phyloP scores from a whole-genome alignment of 2,113 vertebrate species.

The Baryphthengus martii region DNA sequence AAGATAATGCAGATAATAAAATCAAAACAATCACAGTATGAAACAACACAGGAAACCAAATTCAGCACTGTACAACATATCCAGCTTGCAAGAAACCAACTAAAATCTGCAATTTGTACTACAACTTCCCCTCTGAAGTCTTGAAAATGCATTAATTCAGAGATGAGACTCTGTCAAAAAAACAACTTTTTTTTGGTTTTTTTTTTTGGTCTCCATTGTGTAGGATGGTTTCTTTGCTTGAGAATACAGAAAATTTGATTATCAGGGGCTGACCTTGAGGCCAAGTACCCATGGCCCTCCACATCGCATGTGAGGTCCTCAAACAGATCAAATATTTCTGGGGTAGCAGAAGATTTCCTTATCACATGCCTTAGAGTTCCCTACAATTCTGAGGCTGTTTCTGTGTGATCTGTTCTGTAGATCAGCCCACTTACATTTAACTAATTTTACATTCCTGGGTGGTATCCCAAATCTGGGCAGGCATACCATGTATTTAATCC shows the following conservation, averaged over 20 bases:
- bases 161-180: not conserved
- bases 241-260: not conserved
- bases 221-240: not conserved
- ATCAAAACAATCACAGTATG: constrained; percentile 2
- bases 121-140: not conserved
- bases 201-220: not conserved
- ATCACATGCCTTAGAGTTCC: not conserved
- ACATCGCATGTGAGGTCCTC: not conserved
- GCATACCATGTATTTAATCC: not conserved
- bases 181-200: not conserved
- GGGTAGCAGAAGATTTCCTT: not conserved
- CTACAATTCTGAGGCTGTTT: not conserved
- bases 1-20: constrained; percentile 20
- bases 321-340: not conserved
- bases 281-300: not conserved
- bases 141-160: not conserved
- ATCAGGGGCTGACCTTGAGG: not conserved
- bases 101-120: constrained; percentile 29
- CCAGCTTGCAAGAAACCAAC: not conserved
- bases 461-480: not conserved
- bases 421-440: not conserved
- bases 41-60: not conserved
- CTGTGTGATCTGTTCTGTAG: not conserved
- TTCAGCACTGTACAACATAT: not conserved
- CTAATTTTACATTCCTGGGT: not conserved